Evolutionary conservation across 2,888 invertebrate genomes (phyloP).

Genomic region (Drosophila mimetica): DNA sequence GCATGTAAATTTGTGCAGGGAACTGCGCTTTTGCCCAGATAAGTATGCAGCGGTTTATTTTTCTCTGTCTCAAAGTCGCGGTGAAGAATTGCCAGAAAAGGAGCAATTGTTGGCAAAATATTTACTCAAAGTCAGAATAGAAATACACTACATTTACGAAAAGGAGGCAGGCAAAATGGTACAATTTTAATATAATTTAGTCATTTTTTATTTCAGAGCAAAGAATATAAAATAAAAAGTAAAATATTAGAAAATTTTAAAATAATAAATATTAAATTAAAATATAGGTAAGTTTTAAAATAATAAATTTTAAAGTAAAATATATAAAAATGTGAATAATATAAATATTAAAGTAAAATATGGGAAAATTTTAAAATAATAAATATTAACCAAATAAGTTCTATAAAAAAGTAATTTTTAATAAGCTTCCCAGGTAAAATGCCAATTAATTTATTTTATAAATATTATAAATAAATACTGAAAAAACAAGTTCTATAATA

Average conservation of each 20-base stretch:
- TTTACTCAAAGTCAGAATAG: neutral
- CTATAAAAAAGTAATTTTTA: too few species aligned
- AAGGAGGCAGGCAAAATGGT: neutral
- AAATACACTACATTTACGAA: neutral
- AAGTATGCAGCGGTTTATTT: conserved; percentile 44
- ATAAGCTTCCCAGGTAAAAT: too few species aligned
- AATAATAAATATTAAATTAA: neutral
- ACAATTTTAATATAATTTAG: neutral
- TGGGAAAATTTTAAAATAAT: too few species aligned
- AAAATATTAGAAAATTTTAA: too few species aligned
- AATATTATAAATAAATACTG: too few species aligned
- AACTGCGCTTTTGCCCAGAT: conserved; percentile 53
- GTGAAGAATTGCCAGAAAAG: conserved; percentile 30
- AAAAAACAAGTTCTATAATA: too few species aligned
- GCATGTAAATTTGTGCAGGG: conserved; percentile 51
- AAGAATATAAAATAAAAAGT: neutral
- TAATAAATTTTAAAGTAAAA: neutral
- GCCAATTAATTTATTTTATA: too few species aligned
- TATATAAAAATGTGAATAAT: neutral
- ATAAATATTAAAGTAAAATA: too few species aligned
- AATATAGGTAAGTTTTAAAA: too few species aligned
- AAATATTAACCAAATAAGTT: too few species aligned
- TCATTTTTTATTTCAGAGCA: neutral
- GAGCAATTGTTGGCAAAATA: conserved; percentile 2
- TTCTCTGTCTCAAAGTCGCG: conserved; percentile 30